phyloP scores from a whole-genome alignment of 2,888 invertebrate genomes.

The Gandaritis pyraliata region DNA sequence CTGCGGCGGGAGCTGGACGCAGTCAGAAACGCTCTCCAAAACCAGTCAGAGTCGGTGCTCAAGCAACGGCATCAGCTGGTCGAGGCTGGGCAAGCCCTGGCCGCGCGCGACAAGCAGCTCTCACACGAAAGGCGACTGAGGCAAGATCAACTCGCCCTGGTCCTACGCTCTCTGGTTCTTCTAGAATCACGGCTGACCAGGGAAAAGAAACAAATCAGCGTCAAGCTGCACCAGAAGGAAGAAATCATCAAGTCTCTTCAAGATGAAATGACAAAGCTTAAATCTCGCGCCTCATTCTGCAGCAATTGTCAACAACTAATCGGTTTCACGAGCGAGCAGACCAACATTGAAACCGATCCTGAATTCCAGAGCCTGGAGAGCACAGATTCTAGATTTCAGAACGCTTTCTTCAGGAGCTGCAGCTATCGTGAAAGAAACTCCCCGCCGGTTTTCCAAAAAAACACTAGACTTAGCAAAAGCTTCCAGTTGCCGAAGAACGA shows the following conservation, averaged over 20 bases:
- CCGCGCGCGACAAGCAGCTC: conserved; percentile 85
- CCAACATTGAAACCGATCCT: conserved; percentile 81
- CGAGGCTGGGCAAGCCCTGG: conserved; percentile 85
- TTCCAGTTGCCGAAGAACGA: conserved; percentile 80
- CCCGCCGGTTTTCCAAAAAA: conserved; percentile 80
- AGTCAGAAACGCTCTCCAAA: conserved; percentile 87
- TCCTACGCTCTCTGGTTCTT: conserved; percentile 88
- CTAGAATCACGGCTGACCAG: conserved; percentile 89
- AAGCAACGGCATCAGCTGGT: conserved; percentile 88
- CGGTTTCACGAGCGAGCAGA: conserved; percentile 81
- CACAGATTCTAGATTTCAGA: conserved; percentile 79
- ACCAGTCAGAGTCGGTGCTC: conserved; percentile 85
- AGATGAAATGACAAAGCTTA: conserved; percentile 87
- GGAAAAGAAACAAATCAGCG: conserved; percentile 89
- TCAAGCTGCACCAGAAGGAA: conserved; percentile 88
- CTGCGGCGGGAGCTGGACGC: conserved; percentile 86
- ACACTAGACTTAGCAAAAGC: conserved; percentile 81
- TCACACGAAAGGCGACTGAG: conserved; percentile 86
- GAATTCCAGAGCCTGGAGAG: conserved; percentile 82
- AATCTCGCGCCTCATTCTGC: conserved; percentile 80
- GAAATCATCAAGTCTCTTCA: conserved; percentile 88
- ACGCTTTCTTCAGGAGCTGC: conserved; percentile 77
- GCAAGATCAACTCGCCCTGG: conserved; percentile 88
- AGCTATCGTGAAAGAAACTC: conserved; percentile 81
- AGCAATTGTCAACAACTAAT: conserved; percentile 80